These are phyloP conservation scores for Anisognathus igniventris DNA, from an alignment of 2,797 vertebrate species.

Conservation along the genomic window DNA sequence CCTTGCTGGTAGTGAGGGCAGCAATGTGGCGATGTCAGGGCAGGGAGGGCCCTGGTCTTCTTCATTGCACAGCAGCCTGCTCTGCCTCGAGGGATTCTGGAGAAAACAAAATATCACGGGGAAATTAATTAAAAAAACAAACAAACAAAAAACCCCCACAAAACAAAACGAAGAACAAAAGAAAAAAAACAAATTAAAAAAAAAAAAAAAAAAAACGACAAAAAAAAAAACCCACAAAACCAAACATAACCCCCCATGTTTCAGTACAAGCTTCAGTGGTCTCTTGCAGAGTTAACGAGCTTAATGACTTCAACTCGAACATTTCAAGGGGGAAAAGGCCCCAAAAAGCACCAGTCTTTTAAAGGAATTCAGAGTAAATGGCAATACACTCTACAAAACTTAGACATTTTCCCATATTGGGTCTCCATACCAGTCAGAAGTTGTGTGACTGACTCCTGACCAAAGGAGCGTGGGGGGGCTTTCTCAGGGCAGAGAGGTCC, in stretches of 20 bases:
- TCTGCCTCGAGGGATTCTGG: neutral
- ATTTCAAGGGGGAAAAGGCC: rapidly evolving
- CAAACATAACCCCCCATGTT: no score
- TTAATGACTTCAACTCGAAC: neutral
- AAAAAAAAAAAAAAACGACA: no score
- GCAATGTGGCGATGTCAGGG: rapidly evolving
- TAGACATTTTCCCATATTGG: neutral
- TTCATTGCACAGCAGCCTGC: neutral
- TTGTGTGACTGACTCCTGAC: neutral
- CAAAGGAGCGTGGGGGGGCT: rapidly evolving
- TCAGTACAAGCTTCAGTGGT: rapidly evolving
- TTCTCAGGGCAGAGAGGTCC: no score
- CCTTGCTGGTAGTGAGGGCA: neutral
- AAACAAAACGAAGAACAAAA: neutral
- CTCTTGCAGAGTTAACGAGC: rapidly evolving
- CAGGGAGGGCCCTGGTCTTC: rapidly evolving
- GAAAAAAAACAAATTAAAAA: no score
- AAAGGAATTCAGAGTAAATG: neutral
- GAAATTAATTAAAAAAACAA: neutral
- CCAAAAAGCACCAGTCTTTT: neutral
- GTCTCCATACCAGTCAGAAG: no score
- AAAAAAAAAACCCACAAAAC: neutral
- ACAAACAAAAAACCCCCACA: neutral
- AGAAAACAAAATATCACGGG: neutral
- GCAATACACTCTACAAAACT: neutral